Evolutionary conservation across 2,113 vertebrate genomes (phyloP).

Genomic region (western clawed frog (Xenopus tropicalis)): UCB_Xtro_10.0 CM004447.2:67454501-67455000

Average conservation of each 20-base stretch:
- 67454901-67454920: slow-evolving; percentile 38
- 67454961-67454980: neutral
- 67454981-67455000: slow-evolving; percentile 17
- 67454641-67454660: slow-evolving; percentile 26
- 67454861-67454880: slow-evolving; percentile 32
- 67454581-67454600: neutral
- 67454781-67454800: slow-evolving; percentile 37
- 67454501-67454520: neutral
- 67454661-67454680: slow-evolving; percentile 29
- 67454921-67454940: slow-evolving; percentile 23
- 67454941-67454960: slow-evolving; percentile 19
- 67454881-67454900: slow-evolving; percentile 37
- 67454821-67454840: slow-evolving; percentile 38
- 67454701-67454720: slow-evolving; percentile 37
- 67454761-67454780: slow-evolving; percentile 7
- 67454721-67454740: slow-evolving; percentile 24
- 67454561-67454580: slow-evolving; percentile 26
- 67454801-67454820: slow-evolving; percentile 39
- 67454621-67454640: slow-evolving; percentile 11
- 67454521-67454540: slow-evolving; percentile 26
- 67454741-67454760: slow-evolving; percentile 41
- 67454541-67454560: slow-evolving; percentile 12
- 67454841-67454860: slow-evolving; percentile 28
- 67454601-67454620: neutral
- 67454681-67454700: slow-evolving; percentile 37